These are phyloP conservation scores for Squalus acanthias DNA, from an alignment of 2,797 vertebrate genomes.

Conservation along the genomic window DNA sequence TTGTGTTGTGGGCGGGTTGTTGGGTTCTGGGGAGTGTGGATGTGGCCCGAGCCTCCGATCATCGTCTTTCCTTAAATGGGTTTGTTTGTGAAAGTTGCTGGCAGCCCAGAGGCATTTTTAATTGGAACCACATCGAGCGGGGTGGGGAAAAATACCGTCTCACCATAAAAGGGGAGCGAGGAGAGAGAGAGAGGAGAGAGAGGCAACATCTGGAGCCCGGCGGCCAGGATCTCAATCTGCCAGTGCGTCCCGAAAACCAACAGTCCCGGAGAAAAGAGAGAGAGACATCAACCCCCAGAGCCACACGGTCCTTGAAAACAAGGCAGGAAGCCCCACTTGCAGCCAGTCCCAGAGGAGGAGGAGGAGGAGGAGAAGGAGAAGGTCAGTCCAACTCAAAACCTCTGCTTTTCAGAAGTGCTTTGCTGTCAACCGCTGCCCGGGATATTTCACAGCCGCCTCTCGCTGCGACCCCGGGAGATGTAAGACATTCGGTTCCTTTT, in stretches of 20 bases:
- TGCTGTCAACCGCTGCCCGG: too few species aligned
- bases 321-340: not conserved
- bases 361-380: too few species aligned
- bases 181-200: not conserved
- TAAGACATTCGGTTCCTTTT: not conserved
- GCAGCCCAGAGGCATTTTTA: not conserved
- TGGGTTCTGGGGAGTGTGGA: not conserved
- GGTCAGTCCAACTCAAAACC: not conserved
- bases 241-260: not conserved
- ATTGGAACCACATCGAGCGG: not conserved
- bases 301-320: not conserved
- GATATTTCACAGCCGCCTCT: too few species aligned
- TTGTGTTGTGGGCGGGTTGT: not conserved
- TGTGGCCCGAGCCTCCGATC: not conserved
- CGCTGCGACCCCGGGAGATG: too few species aligned
- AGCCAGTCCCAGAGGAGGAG: not conserved
- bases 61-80: not conserved
- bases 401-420: not conserved
- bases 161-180: not conserved
- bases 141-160: not conserved
- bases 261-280: not conserved
- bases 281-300: not conserved
- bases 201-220: not conserved
- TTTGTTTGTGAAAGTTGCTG: constrained; percentile 17
- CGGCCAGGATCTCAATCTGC: not conserved